A percentile compares a stretch with the other conserved stretches of the same genome.
These are phyloP conservation scores for Calephelis nemesis DNA, from an alignment of 1,140 invertebrate species.

Conservation along the genomic window DNA sequence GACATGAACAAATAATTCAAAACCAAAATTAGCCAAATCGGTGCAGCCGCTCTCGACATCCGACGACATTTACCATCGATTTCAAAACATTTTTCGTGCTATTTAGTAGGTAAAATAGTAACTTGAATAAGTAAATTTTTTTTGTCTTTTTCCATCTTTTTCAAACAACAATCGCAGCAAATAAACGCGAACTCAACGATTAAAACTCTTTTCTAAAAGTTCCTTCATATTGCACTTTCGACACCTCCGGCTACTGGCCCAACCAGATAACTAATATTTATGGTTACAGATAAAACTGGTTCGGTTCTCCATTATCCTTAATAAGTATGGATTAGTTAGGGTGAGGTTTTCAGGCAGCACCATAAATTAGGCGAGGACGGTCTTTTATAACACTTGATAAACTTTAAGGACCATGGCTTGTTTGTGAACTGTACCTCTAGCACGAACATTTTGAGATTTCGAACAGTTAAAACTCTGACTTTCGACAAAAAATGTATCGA, in stretches of 20 bases:
- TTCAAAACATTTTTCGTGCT: no score
- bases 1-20: no score
- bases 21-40: no score
- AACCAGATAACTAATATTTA: conserved; percentile 65
- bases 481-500: no score
- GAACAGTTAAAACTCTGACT: no score
- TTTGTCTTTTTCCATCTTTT: no score
- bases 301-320: conserved; percentile 75
- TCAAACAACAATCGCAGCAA: no score
- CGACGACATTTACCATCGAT: no score
- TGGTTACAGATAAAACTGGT: conserved; percentile 68
- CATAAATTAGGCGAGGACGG: conserved; percentile 63
- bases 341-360: conserved; percentile 52
- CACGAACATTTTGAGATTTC: background rate
- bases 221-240: conserved; percentile 64
- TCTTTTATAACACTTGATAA: conserved; percentile 70
- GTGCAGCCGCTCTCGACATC: no score
- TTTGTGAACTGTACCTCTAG: conserved; percentile 40
- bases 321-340: conserved; percentile 75
- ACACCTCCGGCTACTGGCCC: conserved; percentile 61
- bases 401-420: conserved; percentile 48
- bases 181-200: background rate
- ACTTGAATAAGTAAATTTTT: background rate
- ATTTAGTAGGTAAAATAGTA: no score
- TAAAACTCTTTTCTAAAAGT: conserved; percentile 48